Conservation (phyloP, 2,113 vertebrate species). For the Terrapene triunguis region DNA sequence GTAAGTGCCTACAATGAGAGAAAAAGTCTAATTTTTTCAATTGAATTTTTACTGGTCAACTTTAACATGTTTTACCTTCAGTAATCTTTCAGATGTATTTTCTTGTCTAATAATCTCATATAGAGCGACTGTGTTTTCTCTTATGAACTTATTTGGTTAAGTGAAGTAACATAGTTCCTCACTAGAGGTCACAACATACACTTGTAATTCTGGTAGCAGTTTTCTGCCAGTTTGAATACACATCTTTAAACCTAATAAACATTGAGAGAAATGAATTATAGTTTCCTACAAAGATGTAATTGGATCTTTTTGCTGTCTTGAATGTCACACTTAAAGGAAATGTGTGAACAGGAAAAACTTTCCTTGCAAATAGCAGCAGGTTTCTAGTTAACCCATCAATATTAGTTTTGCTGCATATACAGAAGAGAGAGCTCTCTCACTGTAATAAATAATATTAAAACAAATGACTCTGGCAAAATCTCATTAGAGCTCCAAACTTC, state of each 20-base stretch:
- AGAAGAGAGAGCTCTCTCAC: neutral
- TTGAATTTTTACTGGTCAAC: neutral
- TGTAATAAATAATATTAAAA: neutral
- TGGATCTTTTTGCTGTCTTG: neutral
- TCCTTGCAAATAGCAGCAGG: neutral
- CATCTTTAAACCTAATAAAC: neutral
- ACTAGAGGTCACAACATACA: slow-evolving; percentile 4
- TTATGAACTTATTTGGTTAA: neutral
- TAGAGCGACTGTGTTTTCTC: neutral
- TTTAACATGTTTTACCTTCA: neutral
- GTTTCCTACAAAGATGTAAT: neutral
- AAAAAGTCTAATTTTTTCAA: neutral
- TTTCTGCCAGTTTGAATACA: neutral
- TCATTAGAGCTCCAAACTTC: neutral
- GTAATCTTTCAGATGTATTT: neutral
- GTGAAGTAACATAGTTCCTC: neutral
- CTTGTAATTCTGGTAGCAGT: neutral
- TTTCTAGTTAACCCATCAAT: neutral
- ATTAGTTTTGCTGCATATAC: neutral
- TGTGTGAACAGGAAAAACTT: neutral
- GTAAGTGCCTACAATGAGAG: neutral
- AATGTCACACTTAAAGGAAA: neutral
- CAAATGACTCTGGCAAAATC: neutral
- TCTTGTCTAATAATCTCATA: neutral
- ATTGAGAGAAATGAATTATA: neutral